Percentiles rank a stretch among this genome's conserved stretches.
Evolutionary conservation across 2,888 invertebrate species (phyloP).

Genomic region (Idaea straminata): DNA sequence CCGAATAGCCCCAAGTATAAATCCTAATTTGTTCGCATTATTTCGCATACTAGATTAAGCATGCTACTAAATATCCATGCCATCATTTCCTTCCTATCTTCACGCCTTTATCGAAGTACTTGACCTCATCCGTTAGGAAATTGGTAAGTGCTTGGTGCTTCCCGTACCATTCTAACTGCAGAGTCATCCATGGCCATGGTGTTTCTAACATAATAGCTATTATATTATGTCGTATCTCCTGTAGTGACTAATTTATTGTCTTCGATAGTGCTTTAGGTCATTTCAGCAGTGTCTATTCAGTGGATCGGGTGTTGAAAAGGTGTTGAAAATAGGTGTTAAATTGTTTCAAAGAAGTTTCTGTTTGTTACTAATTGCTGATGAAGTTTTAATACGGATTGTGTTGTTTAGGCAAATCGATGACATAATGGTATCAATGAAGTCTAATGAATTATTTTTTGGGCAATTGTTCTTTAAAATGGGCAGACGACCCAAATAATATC

Average conservation of each 20-base stretch:
- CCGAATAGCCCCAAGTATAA: too few relatives aligned
- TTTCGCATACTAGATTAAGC: conserved; percentile 6
- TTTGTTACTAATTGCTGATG: background rate
- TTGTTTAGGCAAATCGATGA: background rate
- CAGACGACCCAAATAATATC: too few relatives aligned
- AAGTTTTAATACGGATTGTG: background rate
- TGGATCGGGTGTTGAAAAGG: background rate
- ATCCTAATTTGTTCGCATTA: conserved; percentile 5
- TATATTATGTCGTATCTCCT: background rate
- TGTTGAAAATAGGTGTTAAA: background rate
- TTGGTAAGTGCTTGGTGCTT: conserved; percentile 23
- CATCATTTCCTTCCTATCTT: conserved; percentile 51
- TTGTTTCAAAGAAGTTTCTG: background rate
- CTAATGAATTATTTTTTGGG: background rate
- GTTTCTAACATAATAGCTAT: background rate
- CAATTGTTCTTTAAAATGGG: background rate
- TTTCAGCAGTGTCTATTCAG: background rate
- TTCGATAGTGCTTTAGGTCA: background rate
- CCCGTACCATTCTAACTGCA: conserved; percentile 22
- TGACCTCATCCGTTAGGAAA: conserved; percentile 32
- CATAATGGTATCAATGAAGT: background rate
- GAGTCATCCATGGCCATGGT: conserved; percentile 15
- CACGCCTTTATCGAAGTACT: conserved; percentile 32
- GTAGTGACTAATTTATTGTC: background rate
- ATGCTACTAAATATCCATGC: conserved; percentile 36